Percentiles rank a stretch among this genome's conserved stretches.
Conservation (phyloP, 2,888 invertebrate genomes). For the Eutolmus rufibarbis region DNA sequence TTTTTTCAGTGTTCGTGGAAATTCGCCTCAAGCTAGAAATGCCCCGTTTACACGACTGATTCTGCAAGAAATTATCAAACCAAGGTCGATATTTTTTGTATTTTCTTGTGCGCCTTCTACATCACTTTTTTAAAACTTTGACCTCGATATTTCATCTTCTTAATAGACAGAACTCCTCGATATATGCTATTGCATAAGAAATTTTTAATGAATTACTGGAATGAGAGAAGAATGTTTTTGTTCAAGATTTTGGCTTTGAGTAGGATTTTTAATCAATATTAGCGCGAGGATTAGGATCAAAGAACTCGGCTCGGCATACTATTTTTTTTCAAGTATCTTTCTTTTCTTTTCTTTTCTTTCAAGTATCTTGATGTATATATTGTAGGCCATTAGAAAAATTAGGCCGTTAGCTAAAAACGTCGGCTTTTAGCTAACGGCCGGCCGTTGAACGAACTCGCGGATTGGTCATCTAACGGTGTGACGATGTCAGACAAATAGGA, state of each 20-base stretch:
- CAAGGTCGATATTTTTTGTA: neutral
- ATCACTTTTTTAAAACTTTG: neutral
- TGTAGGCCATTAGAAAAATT: no score
- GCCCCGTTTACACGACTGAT: neutral
- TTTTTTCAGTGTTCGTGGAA: neutral
- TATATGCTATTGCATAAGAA: neutral
- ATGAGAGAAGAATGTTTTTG: neutral
- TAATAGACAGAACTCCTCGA: neutral
- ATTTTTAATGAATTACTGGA: neutral
- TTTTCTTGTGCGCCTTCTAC: neutral
- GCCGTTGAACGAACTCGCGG: no score
- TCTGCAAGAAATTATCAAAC: neutral
- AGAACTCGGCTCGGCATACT: neutral
- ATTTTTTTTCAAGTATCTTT: neutral
- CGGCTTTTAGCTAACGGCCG: no score
- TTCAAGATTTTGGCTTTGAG: neutral
- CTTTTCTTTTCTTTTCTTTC: no score
- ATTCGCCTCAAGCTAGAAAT: neutral
- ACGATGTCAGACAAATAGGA: no score
- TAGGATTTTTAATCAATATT: neutral
- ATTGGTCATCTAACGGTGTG: no score
- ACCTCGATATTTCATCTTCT: neutral
- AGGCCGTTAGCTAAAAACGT: no score
- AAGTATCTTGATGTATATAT: no score
- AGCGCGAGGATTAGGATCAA: neutral